Base-by-base conservation (phyloP, 2,888 invertebrate species). In the Eupithecia dodoneata region DNA sequence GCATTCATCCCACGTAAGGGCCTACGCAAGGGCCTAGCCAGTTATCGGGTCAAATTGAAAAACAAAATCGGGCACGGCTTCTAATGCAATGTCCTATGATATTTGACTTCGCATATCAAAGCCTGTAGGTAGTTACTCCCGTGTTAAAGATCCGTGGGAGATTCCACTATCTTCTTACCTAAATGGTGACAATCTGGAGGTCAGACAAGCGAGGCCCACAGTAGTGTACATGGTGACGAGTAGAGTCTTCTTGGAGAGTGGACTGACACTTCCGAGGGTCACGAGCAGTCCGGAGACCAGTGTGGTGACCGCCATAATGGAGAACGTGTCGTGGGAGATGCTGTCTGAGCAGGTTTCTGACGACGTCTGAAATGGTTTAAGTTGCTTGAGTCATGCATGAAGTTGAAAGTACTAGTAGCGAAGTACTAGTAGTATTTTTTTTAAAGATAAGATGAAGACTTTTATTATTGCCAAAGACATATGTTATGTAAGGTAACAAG, bases 241-340 rank as follows among this genome's bases (percentile, higher is more conserved):
- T 59, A 91, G 84, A 0, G 86, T 87, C 85, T 88, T 91, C 89
- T 94, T 94, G 76, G 90, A 85, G 71, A 94, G 78, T 2, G 93
- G 90, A 72, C 89, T 89, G 75, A 91, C 79, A 82, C 92, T 91
- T 81, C 86, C 85, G 2, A 85, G 85, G 71, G 90, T 87, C 63
- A 92, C 92, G 30, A 92, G 73, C 52, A 86, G 76, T 3, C 92
- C 91, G 81, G 91, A 93, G n/a, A 91, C 85, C n/a, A 91, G 79
- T 0, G 93, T 92, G 3, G 93, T 89, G 70, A 88, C 85, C 75
- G 90, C 88, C 86, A 93, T 92, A 42, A 94, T 90, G 76, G 87
- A 84, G 85, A 94, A 93, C 0, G 93, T 92, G 71, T 88, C 84
- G 59, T 86, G 81, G 0, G 94, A 93, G 59, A 94, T 92, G 0